Evolutionary conservation across 2,888 invertebrate species (phyloP), one percentile per base, ranked within the genome.

Genomic region (Agrochola lota): DNA sequence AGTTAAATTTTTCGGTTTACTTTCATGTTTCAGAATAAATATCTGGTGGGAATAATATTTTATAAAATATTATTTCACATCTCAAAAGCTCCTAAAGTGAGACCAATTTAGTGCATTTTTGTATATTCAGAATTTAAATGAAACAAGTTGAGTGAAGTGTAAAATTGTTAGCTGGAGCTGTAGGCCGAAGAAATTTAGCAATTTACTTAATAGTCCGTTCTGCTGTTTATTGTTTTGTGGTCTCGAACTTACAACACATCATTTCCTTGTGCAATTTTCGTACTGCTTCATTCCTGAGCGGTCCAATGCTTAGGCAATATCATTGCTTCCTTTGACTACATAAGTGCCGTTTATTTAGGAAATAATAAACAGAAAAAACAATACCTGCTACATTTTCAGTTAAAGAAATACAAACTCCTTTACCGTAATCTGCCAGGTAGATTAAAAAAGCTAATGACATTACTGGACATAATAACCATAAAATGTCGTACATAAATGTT

Each of bases 201-300:
- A 91, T 91, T 91, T 89, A 81, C 85, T 88, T 89, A 89, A 91
- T 86, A 89, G 81, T 87, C 84, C 70, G 79, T 82, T 83, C 82
- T 85, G 84, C 77, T 89, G 86, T 86, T 89, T 89, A 89, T 91
- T 90, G 89, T 89, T 90, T 89, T 88, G 90, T 87, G 87, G 84
- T 78, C 74, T 79, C 80, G 77, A 89, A 87, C 88, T 88, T 89
- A 88, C 88, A 91, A 87, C 86, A 73, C 88, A 79, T 85, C 83
- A 89, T 89, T 90, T 83, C 77, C 63, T 77, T 74, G 77, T 77
- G 84, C 83, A 88, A 88, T 89, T 90, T 86, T 89, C 75, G 83
- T 79, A 80, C 78, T 80, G 71, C 59, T 87, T 87, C 77, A 84
- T 86, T 86, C 78, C 78, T 80, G 87, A 90, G 83, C 75, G 67